Evolutionary conservation across 2,797 vertebrate genomes (phyloP).

Genomic region (Halcyon badia): DNA sequence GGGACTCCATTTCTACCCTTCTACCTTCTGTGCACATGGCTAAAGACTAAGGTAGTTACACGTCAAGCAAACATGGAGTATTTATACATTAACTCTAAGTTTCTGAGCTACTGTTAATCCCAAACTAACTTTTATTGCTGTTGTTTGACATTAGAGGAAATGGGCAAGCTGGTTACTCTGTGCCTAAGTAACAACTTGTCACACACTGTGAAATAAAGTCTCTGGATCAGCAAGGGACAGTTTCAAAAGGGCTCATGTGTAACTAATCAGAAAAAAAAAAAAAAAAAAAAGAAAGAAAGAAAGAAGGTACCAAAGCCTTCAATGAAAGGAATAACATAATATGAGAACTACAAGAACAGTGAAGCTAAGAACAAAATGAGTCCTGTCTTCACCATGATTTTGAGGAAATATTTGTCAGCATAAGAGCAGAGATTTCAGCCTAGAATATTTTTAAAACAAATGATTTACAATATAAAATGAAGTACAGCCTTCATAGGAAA

Average conservation of each 20-base stretch:
- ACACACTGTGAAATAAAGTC: not conserved
- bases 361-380: not conserved
- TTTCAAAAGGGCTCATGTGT: not conserved
- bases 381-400: not conserved
- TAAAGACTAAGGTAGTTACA: not conserved
- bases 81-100: not conserved
- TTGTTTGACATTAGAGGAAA: not conserved
- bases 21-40: not conserved
- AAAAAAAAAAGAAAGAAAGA: not conserved
- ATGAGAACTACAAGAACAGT: not conserved
- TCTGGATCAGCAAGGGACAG: not conserved
- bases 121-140: not conserved
- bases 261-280: not conserved
- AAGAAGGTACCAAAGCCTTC: not conserved
- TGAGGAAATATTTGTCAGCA: not conserved
- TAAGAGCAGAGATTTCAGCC: not conserved
- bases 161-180: not conserved
- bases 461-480: conserved; percentile 8
- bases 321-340: not conserved
- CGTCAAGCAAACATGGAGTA: not conserved
- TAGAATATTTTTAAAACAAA: not conserved
- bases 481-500: conserved; percentile 49
- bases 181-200: not conserved
- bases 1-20: not conserved
- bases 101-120: not conserved